Evolutionary conservation across 2,888 invertebrate species (phyloP).

Genomic region (Heteromurus nitidus): DNA sequence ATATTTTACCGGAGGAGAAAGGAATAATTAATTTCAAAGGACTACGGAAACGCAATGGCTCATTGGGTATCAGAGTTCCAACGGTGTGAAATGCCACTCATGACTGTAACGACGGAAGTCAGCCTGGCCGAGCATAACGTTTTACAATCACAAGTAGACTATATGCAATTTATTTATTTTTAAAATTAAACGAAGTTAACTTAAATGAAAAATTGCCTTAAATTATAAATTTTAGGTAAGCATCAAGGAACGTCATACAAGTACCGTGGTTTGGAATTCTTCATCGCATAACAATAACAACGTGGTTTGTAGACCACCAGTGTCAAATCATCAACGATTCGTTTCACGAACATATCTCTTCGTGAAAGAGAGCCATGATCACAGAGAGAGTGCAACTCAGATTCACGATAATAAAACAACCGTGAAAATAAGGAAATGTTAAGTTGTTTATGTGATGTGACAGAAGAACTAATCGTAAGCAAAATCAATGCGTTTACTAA

Average conservation of each 20-base stretch:
- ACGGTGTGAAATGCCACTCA: slow-evolving; percentile 23
- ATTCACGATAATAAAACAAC: background rate
- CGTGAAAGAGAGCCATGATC: slow-evolving; percentile 5
- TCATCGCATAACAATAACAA: slow-evolving; percentile 18
- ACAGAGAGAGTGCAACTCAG: background rate
- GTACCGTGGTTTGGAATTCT: slow-evolving; percentile 25
- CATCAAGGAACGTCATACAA: slow-evolving; percentile 12
- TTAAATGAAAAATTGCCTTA: background rate
- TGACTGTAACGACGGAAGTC: background rate
- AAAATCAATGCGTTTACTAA: too few species aligned
- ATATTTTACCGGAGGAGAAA: too few species aligned
- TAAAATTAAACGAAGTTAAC: background rate
- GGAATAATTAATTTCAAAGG: too few species aligned
- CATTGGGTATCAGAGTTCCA: slow-evolving; percentile 45
- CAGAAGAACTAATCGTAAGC: background rate
- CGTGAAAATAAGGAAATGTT: background rate
- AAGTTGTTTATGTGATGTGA: background rate
- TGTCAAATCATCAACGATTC: background rate
- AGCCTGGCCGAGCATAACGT: background rate
- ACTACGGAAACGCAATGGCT: slow-evolving; percentile 45
- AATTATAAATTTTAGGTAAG: slow-evolving; percentile 4
- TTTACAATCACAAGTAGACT: background rate
- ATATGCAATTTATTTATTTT: background rate
- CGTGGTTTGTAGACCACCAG: background rate
- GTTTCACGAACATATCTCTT: slow-evolving; percentile 23